These are phyloP conservation scores for Drosophila navojoa DNA, from an alignment of 1,140 invertebrate species.

Conservation along the genomic window DNA sequence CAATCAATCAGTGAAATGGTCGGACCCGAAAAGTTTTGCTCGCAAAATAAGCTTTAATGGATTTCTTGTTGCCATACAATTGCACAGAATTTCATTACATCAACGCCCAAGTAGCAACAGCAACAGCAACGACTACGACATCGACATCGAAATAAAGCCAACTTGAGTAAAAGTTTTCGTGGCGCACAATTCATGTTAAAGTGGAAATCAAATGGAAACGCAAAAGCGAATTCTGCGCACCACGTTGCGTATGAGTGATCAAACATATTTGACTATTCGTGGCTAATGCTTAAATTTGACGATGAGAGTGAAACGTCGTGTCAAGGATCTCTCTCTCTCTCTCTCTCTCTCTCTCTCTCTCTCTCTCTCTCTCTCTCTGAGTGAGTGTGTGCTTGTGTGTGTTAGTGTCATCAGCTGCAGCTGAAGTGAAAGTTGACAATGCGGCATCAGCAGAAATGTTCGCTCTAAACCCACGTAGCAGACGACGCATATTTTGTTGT, in stretches of 20 bases:
- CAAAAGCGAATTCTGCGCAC: conserved; percentile 32
- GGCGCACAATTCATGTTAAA: conserved; percentile 70
- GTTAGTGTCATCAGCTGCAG: conserved; percentile 67
- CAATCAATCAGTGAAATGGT: conserved; percentile 78
- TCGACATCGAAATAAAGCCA: conserved; percentile 20
- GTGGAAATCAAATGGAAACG: conserved; percentile 52
- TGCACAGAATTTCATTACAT: conserved; percentile 68
- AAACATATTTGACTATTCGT: conserved; percentile 72
- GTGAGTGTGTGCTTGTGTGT: neutral
- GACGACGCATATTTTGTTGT: conserved; percentile 42
- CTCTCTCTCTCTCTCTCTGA: neutral
- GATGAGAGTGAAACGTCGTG: conserved; percentile 20
- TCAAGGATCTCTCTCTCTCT: neutral
- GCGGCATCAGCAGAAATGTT: conserved; percentile 70
- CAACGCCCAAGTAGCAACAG: conserved; percentile 51
- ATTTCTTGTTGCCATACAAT: conserved; percentile 67
- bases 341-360: too few relatives aligned
- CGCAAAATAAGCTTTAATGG: conserved; percentile 60
- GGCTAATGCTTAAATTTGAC: conserved; percentile 53
- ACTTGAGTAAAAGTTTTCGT: conserved; percentile 52
- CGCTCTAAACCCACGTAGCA: conserved; percentile 69
- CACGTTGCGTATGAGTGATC: conserved; percentile 74
- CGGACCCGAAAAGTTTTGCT: conserved; percentile 53
- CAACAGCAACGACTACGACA: too few relatives aligned
- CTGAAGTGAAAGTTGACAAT: conserved; percentile 79